Evolutionary conservation across 1,140 invertebrate species (phyloP).

Genomic region (Centruroides sculpturatus): DNA sequence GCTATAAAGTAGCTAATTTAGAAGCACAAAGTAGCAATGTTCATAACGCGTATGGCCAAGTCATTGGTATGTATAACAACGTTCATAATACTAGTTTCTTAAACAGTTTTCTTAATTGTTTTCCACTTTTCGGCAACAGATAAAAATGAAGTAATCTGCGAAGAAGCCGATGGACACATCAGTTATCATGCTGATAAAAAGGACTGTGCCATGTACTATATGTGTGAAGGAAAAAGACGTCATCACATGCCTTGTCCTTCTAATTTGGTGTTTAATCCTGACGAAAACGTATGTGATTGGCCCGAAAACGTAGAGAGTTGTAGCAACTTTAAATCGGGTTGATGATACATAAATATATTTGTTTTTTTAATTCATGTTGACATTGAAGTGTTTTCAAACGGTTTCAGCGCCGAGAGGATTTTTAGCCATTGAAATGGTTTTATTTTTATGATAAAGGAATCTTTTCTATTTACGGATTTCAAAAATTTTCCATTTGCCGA

Average conservation of each 20-base stretch:
- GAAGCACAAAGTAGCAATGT: constrained; percentile 48
- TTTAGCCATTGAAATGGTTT: no score
- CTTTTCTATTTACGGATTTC: no score
- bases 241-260: constrained; percentile 93
- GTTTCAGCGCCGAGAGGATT: no score
- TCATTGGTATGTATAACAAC: neutral
- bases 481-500: no score
- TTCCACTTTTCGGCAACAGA: constrained; percentile 11
- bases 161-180: constrained; percentile 84
- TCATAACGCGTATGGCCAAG: constrained; percentile 24
- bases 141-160: constrained; percentile 60
- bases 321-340: neutral
- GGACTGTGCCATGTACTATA: constrained; percentile 86
- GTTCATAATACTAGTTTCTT: no score
- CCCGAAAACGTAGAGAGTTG: constrained; percentile 86
- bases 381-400: no score
- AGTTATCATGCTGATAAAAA: constrained; percentile 79
- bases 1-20: constrained; percentile 67
- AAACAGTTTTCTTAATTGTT: neutral
- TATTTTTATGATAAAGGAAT: no score
- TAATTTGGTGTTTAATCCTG: constrained; percentile 84
- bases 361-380: no score
- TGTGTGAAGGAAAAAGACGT: constrained; percentile 76
- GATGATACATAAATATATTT: no score
- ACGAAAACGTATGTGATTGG: constrained; percentile 92